Evolutionary conservation across 2,797 vertebrate genomes (phyloP).

Genomic region (Sebastes elongatus): DNA sequence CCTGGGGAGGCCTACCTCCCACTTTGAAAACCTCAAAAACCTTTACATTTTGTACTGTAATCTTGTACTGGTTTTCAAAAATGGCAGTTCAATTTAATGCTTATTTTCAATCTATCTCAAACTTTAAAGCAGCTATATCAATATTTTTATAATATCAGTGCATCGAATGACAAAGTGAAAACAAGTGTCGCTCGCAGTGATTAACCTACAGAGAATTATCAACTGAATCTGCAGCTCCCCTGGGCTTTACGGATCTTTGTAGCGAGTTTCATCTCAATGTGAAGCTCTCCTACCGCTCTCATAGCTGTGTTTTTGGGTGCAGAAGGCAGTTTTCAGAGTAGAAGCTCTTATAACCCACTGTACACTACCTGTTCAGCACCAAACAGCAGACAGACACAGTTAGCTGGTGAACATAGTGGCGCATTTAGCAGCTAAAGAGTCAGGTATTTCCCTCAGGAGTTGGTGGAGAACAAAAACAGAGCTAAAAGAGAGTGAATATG

Average conservation of each 20-base stretch:
- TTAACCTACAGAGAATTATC: neutral
- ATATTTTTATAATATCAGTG: neutral
- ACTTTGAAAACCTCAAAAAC: too few species aligned
- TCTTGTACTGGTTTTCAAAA: neutral
- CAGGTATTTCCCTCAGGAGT: too few species aligned
- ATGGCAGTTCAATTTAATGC: neutral
- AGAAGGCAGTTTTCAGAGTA: neutral
- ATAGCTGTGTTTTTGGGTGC: neutral
- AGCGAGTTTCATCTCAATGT: neutral
- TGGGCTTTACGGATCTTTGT: neutral
- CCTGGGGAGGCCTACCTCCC: too few species aligned
- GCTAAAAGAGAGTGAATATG: neutral
- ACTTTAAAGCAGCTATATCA: neutral
- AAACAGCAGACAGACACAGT: too few species aligned
- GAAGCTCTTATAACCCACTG: neutral
- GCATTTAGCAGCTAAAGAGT: neutral
- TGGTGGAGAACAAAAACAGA: neutral
- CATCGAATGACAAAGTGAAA: neutral
- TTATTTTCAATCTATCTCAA: neutral
- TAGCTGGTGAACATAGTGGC: neutral
- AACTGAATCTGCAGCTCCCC: neutral
- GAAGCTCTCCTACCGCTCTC: neutral
- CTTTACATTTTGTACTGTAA: too few species aligned
- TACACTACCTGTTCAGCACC: neutral
- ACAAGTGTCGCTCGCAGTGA: neutral